Conservation (phyloP, 2,797 vertebrate species). For the Alfaro cultratus region DNA sequence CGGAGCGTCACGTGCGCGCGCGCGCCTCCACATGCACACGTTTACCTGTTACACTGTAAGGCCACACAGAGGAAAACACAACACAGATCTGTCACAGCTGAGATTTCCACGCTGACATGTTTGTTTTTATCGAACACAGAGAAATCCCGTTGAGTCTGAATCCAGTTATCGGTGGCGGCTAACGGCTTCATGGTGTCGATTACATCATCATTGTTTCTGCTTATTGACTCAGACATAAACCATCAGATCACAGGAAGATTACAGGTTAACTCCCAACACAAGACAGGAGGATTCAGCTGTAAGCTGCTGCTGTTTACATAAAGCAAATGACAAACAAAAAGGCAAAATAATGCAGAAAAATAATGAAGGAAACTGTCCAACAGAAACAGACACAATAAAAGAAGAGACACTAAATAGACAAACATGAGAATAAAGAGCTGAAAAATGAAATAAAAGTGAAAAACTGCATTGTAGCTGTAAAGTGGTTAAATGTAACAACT, state of each 20-base stretch:
- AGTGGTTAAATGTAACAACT: not conserved
- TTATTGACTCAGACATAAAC: slow-evolving; percentile 1
- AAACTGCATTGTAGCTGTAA: not conserved
- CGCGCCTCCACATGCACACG: slow-evolving; percentile 13
- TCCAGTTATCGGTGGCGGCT: not conserved
- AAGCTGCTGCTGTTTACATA: not conserved
- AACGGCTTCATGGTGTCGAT: not conserved
- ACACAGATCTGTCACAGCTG: not conserved
- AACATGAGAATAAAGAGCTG: not conserved
- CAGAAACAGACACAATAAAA: not conserved
- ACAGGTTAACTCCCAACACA: not conserved
- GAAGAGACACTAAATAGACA: not conserved
- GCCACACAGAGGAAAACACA: slow-evolving; percentile 3
- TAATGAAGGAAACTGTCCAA: not conserved
- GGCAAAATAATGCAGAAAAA: not conserved
- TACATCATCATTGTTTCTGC: not conserved
- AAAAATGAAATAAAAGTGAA: not conserved
- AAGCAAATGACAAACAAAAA: not conserved
- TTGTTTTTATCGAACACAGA: not conserved
- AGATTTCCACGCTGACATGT: slow-evolving; percentile 1
- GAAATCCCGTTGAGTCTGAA: not conserved
- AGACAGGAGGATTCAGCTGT: not conserved
- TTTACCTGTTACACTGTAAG: not conserved
- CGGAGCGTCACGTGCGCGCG: not conserved
- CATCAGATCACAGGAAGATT: not conserved